Conservation (phyloP, 1,140 invertebrate genomes). For the Heliconius congener region DNA sequence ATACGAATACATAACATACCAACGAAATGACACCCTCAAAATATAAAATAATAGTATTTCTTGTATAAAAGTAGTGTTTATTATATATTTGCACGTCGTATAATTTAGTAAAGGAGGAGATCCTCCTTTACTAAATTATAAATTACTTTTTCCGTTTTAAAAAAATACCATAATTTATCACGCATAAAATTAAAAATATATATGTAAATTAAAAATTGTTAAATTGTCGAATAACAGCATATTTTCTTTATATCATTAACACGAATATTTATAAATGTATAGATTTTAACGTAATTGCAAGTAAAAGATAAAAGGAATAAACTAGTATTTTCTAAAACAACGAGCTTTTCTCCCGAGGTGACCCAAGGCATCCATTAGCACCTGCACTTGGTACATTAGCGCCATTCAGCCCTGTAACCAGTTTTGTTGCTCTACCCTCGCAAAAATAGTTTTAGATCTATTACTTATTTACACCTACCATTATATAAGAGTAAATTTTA, state of each 20-base stretch:
- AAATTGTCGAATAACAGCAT: not conserved
- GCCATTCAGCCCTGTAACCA: not conserved
- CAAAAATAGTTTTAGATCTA: not conserved
- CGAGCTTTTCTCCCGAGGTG: not conserved
- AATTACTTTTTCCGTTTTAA: too few species aligned
- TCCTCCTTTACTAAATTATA: too few species aligned
- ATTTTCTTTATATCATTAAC: not conserved
- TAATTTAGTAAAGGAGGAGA: too few species aligned
- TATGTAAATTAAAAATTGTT: too few species aligned
- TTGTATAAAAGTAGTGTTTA: too few species aligned
- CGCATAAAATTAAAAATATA: too few species aligned
- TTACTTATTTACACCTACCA: not conserved
- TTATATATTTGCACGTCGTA: too few species aligned
- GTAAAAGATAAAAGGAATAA: not conserved
- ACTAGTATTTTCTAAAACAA: constrained; percentile 4
- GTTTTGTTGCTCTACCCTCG: not conserved
- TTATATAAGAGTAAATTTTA: not conserved
- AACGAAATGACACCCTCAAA: too few species aligned
- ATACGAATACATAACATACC: too few species aligned
- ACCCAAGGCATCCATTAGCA: constrained; percentile 5
- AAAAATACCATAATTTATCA: too few species aligned
- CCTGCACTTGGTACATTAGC: constrained; percentile 12
- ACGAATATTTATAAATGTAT: not conserved
- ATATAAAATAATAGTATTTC: too few species aligned
- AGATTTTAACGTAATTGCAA: not conserved